Base-by-base conservation (phyloP, 2,888 invertebrate genomes). In the Melinaea menophilus region DNA sequence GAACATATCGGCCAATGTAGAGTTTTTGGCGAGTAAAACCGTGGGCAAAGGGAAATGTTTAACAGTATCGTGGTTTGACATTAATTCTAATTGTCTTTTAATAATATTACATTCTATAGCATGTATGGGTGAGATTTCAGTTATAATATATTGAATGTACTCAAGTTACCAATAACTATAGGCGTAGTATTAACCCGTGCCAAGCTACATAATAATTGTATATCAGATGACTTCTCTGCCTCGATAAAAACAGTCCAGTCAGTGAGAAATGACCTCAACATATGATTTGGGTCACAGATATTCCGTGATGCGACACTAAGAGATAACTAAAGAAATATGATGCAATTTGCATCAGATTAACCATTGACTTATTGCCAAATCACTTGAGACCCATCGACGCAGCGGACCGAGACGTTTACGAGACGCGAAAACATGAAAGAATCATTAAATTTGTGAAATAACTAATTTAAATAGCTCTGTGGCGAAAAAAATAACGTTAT, bases 291-390 rank as follows among this genome's bases (percentile, higher is more conserved):
- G 65, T 63, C 65, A 65, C 59, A 61, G 65, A 68, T 58, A 64
- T 65, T 62, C 64, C 64, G 61, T 63, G 48, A 61, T 60, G 58
- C 60, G 66, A 68, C 66, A 68, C 62, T 54, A 64, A 66, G 59
- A 64, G 66, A 66, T 70, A 67, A 70, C 61, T 69, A 58, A 58
- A 62, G 62, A 69, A 66, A 65, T 65, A 69, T 69, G 71, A 68
- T 70, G 71, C 80, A 82, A 86, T 86, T 84, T 84, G 82, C 87
- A 85, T 84, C 79, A 78, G 79, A 82, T 84, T 84, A 81, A 76
- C 72, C 75, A 73, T 75, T 84, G 82, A 85, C 75, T 80, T 84
- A 82, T 79, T 76, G 72, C 76, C 79, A 79, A 84, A 82, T 74
- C 77, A 72, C 72, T 66, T 71, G 69, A 68, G 47, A 59, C 54